phyloP scores from a whole-genome alignment of 2,888 invertebrate species.

The Dicranocentrus wangi region DNA sequence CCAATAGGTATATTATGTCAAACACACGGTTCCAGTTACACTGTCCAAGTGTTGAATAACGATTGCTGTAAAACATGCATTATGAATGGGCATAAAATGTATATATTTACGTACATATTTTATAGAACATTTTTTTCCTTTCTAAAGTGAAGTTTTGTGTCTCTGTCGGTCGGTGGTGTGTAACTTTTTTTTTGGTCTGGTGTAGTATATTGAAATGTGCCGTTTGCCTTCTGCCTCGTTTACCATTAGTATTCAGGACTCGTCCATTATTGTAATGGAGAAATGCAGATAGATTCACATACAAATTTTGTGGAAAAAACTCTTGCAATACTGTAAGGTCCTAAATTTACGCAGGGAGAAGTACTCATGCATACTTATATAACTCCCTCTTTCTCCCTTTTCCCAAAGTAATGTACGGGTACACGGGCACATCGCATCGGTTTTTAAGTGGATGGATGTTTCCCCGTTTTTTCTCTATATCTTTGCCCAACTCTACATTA shows the following conservation, averaged over 20 bases:
- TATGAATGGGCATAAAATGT: too few relatives aligned
- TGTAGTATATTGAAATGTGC: constrained; percentile 47
- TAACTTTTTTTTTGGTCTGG: constrained; percentile 4
- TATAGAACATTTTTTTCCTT: too few relatives aligned
- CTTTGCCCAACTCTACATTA: constrained; percentile 12
- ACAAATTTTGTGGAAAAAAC: constrained; percentile 59
- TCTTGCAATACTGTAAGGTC: constrained; percentile 21
- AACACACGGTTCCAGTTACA: too few relatives aligned
- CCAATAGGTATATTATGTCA: too few relatives aligned
- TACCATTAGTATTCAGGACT: constrained; percentile 63
- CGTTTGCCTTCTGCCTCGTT: constrained; percentile 56
- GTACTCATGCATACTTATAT: constrained; percentile 51
- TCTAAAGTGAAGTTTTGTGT: too few relatives aligned
- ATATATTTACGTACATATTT: too few relatives aligned
- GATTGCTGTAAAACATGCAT: too few relatives aligned
- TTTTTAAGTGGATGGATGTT: constrained; percentile 61
- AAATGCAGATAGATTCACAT: constrained; percentile 60
- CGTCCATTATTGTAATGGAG: constrained; percentile 68
- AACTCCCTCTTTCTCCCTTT: constrained; percentile 23
- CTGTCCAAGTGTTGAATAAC: too few relatives aligned
- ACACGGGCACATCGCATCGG: constrained; percentile 35
- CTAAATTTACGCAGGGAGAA: constrained; percentile 1
- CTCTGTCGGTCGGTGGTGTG: not conserved
- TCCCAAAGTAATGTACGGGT: constrained; percentile 26
- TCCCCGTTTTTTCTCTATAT: constrained; percentile 35